These are phyloP conservation scores for Hucho hucho DNA, from an alignment of 2,113 vertebrate genomes.

Conservation along the genomic window DNA sequence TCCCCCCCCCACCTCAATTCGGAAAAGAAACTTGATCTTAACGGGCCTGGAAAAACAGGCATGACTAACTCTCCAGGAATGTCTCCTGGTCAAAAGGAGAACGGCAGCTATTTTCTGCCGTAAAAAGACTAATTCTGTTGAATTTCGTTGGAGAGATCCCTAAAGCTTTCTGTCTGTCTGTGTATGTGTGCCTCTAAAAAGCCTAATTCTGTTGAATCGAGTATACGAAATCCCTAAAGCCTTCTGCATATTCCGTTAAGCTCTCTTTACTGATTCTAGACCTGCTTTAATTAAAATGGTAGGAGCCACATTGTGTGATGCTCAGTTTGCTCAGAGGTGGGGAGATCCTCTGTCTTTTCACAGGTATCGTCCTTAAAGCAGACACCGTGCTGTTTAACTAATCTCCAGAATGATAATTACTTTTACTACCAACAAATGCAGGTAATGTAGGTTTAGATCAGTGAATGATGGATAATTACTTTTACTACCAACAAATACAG, in stretches of 20 bases:
- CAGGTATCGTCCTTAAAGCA: conserved; percentile 1
- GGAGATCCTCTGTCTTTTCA: conserved; percentile 13
- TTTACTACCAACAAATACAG: neutral
- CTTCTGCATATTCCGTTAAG: conserved; percentile 59
- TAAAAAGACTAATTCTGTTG: neutral
- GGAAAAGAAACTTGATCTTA: neutral
- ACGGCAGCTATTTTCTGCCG: conserved; percentile 24
- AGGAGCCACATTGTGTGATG: conserved; percentile 46
- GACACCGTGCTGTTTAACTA: conserved; percentile 13
- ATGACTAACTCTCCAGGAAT: conserved; percentile 11
- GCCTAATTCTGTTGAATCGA: conserved; percentile 45
- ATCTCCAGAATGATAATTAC: conserved; percentile 40
- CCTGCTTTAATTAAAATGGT: conserved; percentile 61
- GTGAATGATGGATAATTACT: no score
- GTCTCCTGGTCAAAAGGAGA: conserved; percentile 29
- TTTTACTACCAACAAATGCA: no score
- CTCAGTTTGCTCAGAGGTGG: conserved; percentile 22
- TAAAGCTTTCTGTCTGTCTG: no score
- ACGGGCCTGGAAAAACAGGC: neutral
- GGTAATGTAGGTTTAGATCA: no score
- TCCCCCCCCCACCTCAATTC: neutral
- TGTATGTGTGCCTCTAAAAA: neutral
- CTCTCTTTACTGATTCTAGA: conserved; percentile 65
- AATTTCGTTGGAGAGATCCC: neutral
- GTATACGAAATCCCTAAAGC: conserved; percentile 51